phyloP scores from a whole-genome alignment of 2,113 vertebrate genomes.

The Rhinogobius similis region DNA sequence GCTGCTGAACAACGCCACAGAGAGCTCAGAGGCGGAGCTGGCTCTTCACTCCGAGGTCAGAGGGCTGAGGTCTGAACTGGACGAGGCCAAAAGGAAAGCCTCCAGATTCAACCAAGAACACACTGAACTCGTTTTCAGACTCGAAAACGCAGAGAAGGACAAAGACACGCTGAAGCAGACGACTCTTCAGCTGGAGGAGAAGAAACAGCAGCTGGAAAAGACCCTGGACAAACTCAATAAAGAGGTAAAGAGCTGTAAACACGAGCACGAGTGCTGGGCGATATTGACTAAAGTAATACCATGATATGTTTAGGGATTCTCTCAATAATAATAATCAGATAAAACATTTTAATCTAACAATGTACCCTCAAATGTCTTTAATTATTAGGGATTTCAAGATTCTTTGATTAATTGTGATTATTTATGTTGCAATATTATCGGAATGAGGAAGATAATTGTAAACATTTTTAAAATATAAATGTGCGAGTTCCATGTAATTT shows the following conservation, averaged over 20 bases:
- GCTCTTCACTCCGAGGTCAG: conserved; percentile 80
- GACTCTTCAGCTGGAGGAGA: conserved; percentile 83
- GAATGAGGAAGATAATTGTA: too few relatives aligned
- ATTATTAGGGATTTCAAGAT: too few relatives aligned
- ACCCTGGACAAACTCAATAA: conserved; percentile 74
- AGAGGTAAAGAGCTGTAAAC: conserved; percentile 59
- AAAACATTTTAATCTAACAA: too few relatives aligned
- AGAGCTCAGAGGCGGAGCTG: conserved; percentile 73
- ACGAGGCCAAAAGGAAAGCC: conserved; percentile 77
- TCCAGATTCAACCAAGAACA: conserved; percentile 80
- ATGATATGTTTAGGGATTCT: too few relatives aligned
- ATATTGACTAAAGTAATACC: background rate
- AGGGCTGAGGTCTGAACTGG: conserved; percentile 80
- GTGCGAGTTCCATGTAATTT: too few relatives aligned
- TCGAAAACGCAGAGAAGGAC: conserved; percentile 82
- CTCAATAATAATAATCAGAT: too few relatives aligned
- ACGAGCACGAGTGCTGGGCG: background rate
- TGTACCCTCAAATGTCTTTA: too few relatives aligned
- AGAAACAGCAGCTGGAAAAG: conserved; percentile 80
- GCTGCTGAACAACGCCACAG: conserved; percentile 62
- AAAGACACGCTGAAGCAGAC: conserved; percentile 80
- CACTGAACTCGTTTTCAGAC: conserved; percentile 68
- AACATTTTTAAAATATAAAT: too few relatives aligned
- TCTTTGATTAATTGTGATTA: too few relatives aligned
- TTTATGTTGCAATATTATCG: too few relatives aligned